Evolutionary conservation across 2,113 vertebrate genomes (phyloP), one percentile per base, ranked within the genome.

Genomic region (Plectropomus leopardus): DNA sequence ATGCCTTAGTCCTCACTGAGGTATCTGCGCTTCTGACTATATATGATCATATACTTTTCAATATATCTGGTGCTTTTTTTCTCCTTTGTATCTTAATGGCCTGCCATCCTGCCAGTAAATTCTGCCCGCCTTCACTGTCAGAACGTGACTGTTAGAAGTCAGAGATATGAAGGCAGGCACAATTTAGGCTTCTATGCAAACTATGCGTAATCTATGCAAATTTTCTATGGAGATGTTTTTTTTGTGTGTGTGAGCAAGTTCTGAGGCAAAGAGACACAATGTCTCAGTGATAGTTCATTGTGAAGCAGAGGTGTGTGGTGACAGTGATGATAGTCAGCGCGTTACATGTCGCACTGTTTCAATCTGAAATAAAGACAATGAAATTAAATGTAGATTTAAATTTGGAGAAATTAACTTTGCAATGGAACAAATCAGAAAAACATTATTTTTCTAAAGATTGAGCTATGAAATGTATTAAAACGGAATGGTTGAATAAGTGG

Each of bases 371-470:
- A 14, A 66, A 51, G 70, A 40, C 3, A 68, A 72, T 54, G 32
- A 24, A 58, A 57, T 68, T 69, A 51, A 47, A 67, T 40, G 32
- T n/a, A n/a, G n/a, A n/a, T 85, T 74, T 64, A 75, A 45, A 80
- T 87, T 70, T 45, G 26, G n/a, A 55, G 40, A 28, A 11, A 28
- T 7, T 50, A 40, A 72, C 47, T 75, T 71, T 83, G 72, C 44
- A 28, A 64, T 36, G 64, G 89, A 92, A 93, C 88, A 93, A 93
- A 91, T 94, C 89, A 83, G 51, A 60, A 71, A 87, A 91, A 90
- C 72, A 58, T 83, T 88, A 90, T 92, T 89, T 92, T 92, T 93
- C 86, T 77, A 79, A 86, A 76, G 74, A 68, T 66, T 83, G 83
- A 88, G 65, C 74, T 92, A 89, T 89, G 78, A 90, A 86, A 85